These are phyloP conservation scores for Druon quercuslanigerum DNA, from an alignment of 1,140 invertebrate genomes.

Conservation along the genomic window DNA sequence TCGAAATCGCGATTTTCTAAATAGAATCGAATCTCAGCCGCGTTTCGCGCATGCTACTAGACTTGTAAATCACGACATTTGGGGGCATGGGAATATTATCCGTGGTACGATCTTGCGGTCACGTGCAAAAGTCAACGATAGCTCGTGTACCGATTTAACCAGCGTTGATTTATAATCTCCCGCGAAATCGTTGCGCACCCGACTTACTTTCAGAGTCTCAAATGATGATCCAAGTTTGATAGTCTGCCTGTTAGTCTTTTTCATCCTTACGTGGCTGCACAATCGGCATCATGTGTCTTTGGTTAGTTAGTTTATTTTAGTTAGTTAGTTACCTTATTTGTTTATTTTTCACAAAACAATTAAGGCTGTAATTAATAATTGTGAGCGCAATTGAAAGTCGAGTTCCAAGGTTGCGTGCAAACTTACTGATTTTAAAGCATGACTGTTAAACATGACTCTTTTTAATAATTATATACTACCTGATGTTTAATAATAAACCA, in stretches of 20 bases:
- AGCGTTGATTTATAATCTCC: conserved; percentile 52
- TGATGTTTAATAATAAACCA: background rate
- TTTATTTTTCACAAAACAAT: background rate
- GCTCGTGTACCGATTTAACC: conserved; percentile 44
- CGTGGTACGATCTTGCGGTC: conserved; percentile 46
- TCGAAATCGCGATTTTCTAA: conserved; percentile 14
- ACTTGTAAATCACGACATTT: conserved; percentile 56
- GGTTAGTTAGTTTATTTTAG: background rate
- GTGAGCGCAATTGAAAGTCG: background rate
- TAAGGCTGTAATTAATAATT: background rate
- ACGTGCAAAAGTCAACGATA: conserved; percentile 35
- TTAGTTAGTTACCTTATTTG: background rate
- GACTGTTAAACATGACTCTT: background rate
- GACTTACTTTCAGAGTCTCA: conserved; percentile 35
- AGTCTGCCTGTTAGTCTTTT: background rate
- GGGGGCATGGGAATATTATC: conserved; percentile 51
- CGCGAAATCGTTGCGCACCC: conserved; percentile 48
- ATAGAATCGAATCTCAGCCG: conserved; percentile 23
- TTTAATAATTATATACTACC: background rate
- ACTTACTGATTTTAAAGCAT: background rate
- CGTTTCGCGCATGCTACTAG: conserved; percentile 31
- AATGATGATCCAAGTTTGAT: conserved; percentile 28
- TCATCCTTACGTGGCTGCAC: too few species aligned
- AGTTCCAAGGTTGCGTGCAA: background rate
- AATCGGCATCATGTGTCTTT: background rate